phyloP scores from a whole-genome alignment of 2,888 invertebrate species.

The Helobdella robusta region DNA sequence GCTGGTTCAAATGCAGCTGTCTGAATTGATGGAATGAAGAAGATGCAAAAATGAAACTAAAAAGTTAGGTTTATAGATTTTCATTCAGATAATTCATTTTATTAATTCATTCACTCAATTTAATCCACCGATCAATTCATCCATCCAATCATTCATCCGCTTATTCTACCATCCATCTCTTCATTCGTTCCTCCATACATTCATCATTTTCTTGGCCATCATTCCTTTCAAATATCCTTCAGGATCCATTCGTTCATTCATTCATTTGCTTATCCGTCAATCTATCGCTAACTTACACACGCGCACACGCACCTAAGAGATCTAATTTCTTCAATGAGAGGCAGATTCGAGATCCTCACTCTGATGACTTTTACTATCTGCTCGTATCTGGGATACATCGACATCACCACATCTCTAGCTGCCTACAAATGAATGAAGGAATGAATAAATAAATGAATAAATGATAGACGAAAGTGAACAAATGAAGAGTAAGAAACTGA shows the following conservation, averaged over 20 bases:
- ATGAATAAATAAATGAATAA: too few species aligned
- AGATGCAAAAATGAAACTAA: too few species aligned
- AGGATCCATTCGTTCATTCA: too few species aligned
- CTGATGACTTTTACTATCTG: conserved; percentile 86
- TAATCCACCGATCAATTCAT: neutral
- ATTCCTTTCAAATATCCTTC: neutral
- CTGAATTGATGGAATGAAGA: too few species aligned
- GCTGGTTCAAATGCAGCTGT: conserved; percentile 69
- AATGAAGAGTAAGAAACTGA: too few species aligned
- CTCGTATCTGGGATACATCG: conserved; percentile 89
- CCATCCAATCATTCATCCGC: neutral
- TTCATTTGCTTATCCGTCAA: too few species aligned
- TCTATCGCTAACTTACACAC: neutral
- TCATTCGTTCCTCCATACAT: too few species aligned
- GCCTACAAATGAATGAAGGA: conserved; percentile 48
- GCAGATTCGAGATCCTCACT: conserved; percentile 85
- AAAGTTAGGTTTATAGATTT: too few species aligned
- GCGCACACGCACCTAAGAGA: conserved; percentile 61
- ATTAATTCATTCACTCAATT: neutral
- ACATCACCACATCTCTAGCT: conserved; percentile 65
- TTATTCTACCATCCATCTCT: too few species aligned
- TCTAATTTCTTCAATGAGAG: conserved; percentile 86
- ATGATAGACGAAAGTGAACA: too few species aligned
- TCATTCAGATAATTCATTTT: neutral
- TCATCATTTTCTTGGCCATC: neutral